These are phyloP conservation scores for Synanthedon formicaeformis DNA, from an alignment of 2,888 invertebrate species.

Conservation along the genomic window DNA sequence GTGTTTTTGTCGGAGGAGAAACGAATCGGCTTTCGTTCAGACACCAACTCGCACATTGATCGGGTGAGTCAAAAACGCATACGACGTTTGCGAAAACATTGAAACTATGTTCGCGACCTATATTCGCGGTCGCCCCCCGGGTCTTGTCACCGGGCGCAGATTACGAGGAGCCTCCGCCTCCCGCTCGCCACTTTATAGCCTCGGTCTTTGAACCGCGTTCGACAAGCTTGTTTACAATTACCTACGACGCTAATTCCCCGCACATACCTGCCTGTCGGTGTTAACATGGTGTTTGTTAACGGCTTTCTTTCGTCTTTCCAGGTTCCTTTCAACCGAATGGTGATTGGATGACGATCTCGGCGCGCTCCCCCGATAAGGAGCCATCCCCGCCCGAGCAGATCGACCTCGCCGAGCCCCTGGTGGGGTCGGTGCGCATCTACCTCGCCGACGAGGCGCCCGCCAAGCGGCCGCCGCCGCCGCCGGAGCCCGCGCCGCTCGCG, in stretches of 20 bases:
- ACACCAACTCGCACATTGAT: conserved; percentile 53
- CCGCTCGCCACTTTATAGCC: conserved; percentile 21
- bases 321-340: conserved; percentile 54
- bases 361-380: conserved; percentile 53
- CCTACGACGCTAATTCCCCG: no score
- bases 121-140: conserved; percentile 12
- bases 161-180: conserved; percentile 7
- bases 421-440: conserved; percentile 61
- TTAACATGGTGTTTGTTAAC: no score
- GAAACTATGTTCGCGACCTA: conserved; percentile 11
- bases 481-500: conserved; percentile 19
- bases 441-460: conserved; percentile 51
- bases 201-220: conserved; percentile 49
- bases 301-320: conserved; percentile 26
- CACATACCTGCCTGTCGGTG: no score
- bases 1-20: conserved; percentile 33
- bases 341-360: conserved; percentile 69
- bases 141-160: conserved; percentile 6
- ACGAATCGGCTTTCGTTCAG: conserved; percentile 38
- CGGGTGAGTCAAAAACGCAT: conserved; percentile 41
- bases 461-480: conserved; percentile 34
- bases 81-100: conserved; percentile 1
- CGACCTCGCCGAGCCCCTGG: conserved; percentile 56
- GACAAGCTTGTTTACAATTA: conserved; percentile 28
- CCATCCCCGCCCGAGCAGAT: conserved; percentile 52